Evolutionary conservation across 2,113 vertebrate species (phyloP).

Genomic region (Leptobrachium leishanense): DNA sequence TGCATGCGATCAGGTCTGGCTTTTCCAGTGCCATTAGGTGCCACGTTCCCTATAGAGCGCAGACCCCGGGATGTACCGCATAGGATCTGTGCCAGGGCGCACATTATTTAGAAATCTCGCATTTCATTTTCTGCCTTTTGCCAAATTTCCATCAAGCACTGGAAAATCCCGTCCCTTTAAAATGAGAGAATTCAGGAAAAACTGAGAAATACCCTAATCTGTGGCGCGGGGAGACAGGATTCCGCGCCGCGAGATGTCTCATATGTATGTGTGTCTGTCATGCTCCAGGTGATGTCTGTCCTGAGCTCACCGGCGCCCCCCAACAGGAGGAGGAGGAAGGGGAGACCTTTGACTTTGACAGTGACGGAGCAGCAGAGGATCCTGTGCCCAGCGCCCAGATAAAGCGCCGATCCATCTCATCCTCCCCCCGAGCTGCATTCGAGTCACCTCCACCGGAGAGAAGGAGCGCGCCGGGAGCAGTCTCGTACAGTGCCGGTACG

Average conservation of each 20-base stretch:
- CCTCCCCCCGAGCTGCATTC: neutral
- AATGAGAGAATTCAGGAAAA: too few relatives aligned
- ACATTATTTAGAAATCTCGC: too few relatives aligned
- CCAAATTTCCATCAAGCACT: too few relatives aligned
- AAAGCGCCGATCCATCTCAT: neutral
- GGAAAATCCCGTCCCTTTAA: too few relatives aligned
- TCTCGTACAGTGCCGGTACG: neutral
- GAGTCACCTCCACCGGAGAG: neutral
- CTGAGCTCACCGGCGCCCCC: neutral
- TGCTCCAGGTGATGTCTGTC: slow-evolving; percentile 12
- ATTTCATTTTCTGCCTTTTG: too few relatives aligned
- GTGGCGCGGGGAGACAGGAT: too few relatives aligned
- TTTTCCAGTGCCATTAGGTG: too few relatives aligned
- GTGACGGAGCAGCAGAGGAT: slow-evolving; percentile 24
- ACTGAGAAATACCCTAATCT: too few relatives aligned
- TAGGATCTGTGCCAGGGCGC: too few relatives aligned
- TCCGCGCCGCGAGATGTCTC: neutral
- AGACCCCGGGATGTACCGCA: too few relatives aligned
- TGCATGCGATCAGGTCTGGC: too few relatives aligned
- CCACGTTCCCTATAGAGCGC: too few relatives aligned
- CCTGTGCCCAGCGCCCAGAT: neutral
- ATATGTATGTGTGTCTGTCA: neutral
- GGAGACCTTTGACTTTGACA: slow-evolving; percentile 44
- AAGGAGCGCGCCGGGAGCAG: neutral
- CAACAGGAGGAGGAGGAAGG: slow-evolving; percentile 25